Base-by-base conservation (phyloP, 1,140 invertebrate species). In the Geopemphigus sp. region DNA sequence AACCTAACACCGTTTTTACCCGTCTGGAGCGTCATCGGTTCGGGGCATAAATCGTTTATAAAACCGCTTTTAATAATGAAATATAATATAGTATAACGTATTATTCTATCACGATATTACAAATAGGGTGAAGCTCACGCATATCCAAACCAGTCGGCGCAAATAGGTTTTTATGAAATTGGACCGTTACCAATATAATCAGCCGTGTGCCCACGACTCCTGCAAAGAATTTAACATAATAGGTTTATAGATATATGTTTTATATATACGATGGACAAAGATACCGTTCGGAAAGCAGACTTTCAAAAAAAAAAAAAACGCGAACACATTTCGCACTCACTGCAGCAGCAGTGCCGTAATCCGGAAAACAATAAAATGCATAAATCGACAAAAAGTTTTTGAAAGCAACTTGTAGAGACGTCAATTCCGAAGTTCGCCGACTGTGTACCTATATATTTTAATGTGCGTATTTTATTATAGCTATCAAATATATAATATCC, bases 271-370 rank as follows among this genome's bases (percentile, higher is more conserved):
- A 29, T 22, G 24, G 26, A 61, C 59, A 15, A 1, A 8, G 8
- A 39, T 39, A 17, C 24, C 26, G 32, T 39, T 39, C 8, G 32
- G 22, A 61, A 26, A 17, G 57, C 24, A 15, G 24, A 61, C 24
- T 61, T 61, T 61, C 12, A 61, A 26, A 61, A n/a, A n/a, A n/a
- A n/a, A n/a, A n/a, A n/a, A n/a, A 61, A 26, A 26, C 57, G 32
- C 24, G 57, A 61, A 26, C 14, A 61, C 26, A 61, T 61, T 61
- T 61, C 59, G 26, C 26, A 29, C 24, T 3, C 32, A 39, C 32
- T 8, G 32, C 32, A 39, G 8, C 32, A 39, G 32, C 8, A 4
- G 32, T 8, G 32, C 3, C 32, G 32, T 39, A 39, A 39, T 8
- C 32, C 3, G 3, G 32, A 39, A 39, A 39, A 39, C 32, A 39